A percentile compares a stretch with the other conserved stretches of the same genome.
Evolutionary conservation across 2,888 invertebrate species (phyloP).

Genomic region (Keiferia lycopersicella): DNA sequence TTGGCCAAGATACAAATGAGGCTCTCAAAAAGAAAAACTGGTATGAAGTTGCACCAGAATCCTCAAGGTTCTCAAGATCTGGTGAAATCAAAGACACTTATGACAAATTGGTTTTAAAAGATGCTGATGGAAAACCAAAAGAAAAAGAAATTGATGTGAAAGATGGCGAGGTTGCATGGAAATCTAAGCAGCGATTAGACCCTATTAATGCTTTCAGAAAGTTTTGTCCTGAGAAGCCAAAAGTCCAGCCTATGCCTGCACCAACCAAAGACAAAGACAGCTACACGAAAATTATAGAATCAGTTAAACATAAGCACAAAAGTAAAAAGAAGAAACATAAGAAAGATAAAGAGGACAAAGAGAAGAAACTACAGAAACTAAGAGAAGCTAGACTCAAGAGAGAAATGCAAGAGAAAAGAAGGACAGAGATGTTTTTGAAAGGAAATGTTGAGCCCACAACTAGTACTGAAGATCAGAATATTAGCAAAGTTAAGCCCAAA

Average conservation of each 20-base stretch:
- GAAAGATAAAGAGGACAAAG: conserved; percentile 50
- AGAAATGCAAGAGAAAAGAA: conserved; percentile 89
- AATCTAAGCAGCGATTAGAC: conserved; percentile 86
- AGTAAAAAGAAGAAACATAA: conserved; percentile 37
- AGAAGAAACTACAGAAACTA: conserved; percentile 82
- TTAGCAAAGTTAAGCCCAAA: conserved; percentile 83
- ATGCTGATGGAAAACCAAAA: conserved; percentile 70
- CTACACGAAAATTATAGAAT: conserved; percentile 5
- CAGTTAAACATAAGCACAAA: conserved; percentile 27
- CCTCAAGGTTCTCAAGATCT: conserved; percentile 61
- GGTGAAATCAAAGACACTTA: conserved; percentile 69
- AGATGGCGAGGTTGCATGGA: conserved; percentile 83
- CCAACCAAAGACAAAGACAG: conserved; percentile 33
- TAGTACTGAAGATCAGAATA: conserved; percentile 37
- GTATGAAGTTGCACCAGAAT: conserved; percentile 89
- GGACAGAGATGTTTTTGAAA: conserved; percentile 86
- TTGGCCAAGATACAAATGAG: conserved; percentile 96
- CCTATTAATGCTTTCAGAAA: conserved; percentile 87
- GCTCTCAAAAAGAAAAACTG: conserved; percentile 92
- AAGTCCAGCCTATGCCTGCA: conserved; percentile 32
- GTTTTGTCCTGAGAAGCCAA: conserved; percentile 48
- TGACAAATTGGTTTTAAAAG: conserved; percentile 70
- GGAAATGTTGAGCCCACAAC: conserved; percentile 74
- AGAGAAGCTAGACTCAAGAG: conserved; percentile 89
- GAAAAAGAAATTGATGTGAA: conserved; percentile 59